Evolutionary conservation across 2,113 vertebrate species (phyloP).

Genomic region (Dryoscopus gambensis): DNA sequence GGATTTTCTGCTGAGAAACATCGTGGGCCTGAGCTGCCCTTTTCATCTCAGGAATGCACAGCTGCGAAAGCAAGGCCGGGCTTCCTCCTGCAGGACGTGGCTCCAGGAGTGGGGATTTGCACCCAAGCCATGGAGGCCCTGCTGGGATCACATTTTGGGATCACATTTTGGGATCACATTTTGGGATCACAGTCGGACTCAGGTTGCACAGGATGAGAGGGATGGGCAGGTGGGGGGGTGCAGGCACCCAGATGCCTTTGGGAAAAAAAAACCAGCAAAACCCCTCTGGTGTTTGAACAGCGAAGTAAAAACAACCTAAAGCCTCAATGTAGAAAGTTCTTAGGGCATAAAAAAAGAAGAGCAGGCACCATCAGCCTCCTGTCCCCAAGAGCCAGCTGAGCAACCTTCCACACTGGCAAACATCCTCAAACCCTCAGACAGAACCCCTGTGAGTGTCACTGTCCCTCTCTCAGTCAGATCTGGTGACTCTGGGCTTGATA

Average conservation of each 20-base stretch:
- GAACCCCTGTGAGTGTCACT: not conserved
- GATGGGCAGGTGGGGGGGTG: not conserved
- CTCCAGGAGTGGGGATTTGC: not conserved
- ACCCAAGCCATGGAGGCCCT: not conserved
- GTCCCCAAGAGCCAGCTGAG: not conserved
- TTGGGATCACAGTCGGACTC: not conserved
- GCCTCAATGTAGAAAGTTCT: not conserved
- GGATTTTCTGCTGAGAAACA: not conserved
- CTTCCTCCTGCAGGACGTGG: not conserved
- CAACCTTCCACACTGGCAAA: not conserved
- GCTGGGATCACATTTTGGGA: not conserved
- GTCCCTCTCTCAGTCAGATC: not conserved
- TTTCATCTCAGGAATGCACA: conserved; percentile 33
- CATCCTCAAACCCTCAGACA: not conserved
- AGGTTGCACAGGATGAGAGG: not conserved
- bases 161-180: not conserved
- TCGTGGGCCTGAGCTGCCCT: not conserved
- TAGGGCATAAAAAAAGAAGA: not conserved
- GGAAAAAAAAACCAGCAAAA: not conserved
- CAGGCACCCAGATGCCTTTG: not conserved
- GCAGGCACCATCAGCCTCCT: not conserved
- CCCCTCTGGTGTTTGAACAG: not conserved
- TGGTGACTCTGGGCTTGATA: not conserved
- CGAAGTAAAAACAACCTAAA: not conserved
- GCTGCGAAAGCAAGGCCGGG: not conserved